Evolutionary conservation across 2,797 vertebrate species (phyloP), one percentile per base, ranked within the genome.

Genomic region (Valencia hispanica): DNA sequence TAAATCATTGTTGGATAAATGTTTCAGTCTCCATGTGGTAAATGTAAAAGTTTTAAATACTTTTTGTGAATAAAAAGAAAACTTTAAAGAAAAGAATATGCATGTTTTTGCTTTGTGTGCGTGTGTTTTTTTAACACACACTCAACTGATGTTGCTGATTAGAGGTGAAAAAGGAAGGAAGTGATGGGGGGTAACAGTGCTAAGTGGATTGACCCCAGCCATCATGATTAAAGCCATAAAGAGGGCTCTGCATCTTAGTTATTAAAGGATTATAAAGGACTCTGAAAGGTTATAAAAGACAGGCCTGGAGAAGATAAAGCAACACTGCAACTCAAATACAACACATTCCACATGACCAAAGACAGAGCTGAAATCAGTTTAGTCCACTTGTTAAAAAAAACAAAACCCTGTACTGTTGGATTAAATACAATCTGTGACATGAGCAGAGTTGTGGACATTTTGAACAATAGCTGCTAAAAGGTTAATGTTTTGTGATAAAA

Each of bases 131-230:
- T 61, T 4, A 10, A 36, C 32, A 18, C 55, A 81, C 68, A 17
- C 66, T 53, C 69, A 47, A 2, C 8, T 30, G 27, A 69, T 51
- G 30, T 22, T 57, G 51, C n/a, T 41, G 4, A 43, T 41, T 27
- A 55, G 20, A 12, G 39, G 80, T 87, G 70, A 83, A 87, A 81
- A 82, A 41, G 63, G 36, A 41, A 86, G 84, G 79, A 86, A 73
- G 72, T 89, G 75, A 84, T 73, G 81, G 76, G 45, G 55, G 74
- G 76, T 50, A 79, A 61, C 32, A 79, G 79, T 86, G 84, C 34
- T 89, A 86, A 93, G 84, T 88, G 87, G 81, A 86, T 86, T 91
- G 90, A 92, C 91, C 87, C 78, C 5, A 36, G 71, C 43, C 78
- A 57, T 79, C 80, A 72, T 63, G 80, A 92, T 92, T 85, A 83